phyloP scores from a whole-genome alignment of 2,113 vertebrate species.

The Triplophysa siluroides region DNA sequence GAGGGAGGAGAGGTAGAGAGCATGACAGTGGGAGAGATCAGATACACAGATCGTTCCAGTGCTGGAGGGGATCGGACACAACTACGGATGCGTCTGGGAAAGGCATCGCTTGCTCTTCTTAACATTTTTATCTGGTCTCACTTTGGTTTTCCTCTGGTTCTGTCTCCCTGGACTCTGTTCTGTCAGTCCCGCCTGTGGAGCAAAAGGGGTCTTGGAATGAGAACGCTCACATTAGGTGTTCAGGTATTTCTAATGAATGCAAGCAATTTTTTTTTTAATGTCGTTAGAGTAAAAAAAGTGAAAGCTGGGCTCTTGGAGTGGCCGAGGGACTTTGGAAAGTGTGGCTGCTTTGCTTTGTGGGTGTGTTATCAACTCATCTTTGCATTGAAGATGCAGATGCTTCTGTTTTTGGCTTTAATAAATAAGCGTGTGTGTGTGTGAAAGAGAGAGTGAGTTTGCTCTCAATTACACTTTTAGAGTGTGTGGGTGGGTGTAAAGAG shows the following conservation, averaged over 20 bases:
- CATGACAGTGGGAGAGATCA: conserved; percentile 27
- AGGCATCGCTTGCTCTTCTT: not conserved
- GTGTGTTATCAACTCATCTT: not conserved
- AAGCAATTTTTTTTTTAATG: too few species aligned
- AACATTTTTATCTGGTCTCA: not conserved
- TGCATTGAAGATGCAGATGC: conserved; percentile 3
- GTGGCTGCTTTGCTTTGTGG: not conserved
- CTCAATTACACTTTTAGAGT: not conserved
- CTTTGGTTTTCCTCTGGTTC: not conserved
- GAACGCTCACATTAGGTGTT: not conserved
- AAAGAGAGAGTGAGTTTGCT: not conserved
- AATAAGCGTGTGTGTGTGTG: not conserved
- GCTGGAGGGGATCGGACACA: conserved; percentile 30
- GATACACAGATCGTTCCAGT: conserved; percentile 30
- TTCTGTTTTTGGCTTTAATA: conserved; percentile 6
- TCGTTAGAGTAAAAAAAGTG: not conserved
- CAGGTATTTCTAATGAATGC: conserved; percentile 7
- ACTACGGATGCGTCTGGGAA: conserved; percentile 17
- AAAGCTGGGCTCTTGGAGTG: not conserved
- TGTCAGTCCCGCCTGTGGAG: not conserved
- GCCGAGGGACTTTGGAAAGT: not conserved
- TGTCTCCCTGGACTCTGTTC: not conserved
- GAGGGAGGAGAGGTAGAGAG: conserved; percentile 53
- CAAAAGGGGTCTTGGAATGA: conserved; percentile 13
- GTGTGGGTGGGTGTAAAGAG: not conserved